Conservation (phyloP, 2,113 vertebrate species). For the Trochalopteron elliotii region DNA sequence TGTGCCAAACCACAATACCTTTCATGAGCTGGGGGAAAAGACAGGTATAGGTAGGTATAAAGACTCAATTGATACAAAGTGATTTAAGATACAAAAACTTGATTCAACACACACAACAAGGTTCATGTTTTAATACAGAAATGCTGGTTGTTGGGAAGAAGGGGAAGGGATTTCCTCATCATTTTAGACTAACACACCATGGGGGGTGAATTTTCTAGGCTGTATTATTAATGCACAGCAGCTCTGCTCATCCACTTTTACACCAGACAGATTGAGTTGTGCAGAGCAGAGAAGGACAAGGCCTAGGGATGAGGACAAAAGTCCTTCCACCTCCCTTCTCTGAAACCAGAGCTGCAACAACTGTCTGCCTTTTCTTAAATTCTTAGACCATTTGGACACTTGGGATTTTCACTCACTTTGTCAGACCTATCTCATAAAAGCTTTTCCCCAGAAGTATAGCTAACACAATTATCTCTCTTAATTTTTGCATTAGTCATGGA, state of each 20-base stretch:
- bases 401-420: conserved; percentile 11
- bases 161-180: background rate
- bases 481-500: conserved; percentile 24
- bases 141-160: background rate
- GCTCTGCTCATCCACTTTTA: background rate
- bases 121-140: background rate
- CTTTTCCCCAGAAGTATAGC: background rate
- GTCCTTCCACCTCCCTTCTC: background rate
- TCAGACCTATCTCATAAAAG: background rate
- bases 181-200: accelerated
- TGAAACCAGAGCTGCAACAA: background rate
- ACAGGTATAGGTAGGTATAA: background rate
- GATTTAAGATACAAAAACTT: background rate
- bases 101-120: background rate
- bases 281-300: background rate
- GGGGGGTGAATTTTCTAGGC: background rate
- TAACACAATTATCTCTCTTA: conserved; percentile 31
- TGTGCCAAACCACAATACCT: background rate
- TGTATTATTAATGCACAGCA: background rate
- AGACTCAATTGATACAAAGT: background rate
- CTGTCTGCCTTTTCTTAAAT: background rate
- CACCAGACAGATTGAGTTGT: background rate
- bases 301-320: background rate
- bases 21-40: background rate
- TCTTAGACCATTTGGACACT: background rate